These are phyloP conservation scores for Bettongia penicillata DNA, from an alignment of 2,113 vertebrate genomes.

Conservation along the genomic window DNA sequence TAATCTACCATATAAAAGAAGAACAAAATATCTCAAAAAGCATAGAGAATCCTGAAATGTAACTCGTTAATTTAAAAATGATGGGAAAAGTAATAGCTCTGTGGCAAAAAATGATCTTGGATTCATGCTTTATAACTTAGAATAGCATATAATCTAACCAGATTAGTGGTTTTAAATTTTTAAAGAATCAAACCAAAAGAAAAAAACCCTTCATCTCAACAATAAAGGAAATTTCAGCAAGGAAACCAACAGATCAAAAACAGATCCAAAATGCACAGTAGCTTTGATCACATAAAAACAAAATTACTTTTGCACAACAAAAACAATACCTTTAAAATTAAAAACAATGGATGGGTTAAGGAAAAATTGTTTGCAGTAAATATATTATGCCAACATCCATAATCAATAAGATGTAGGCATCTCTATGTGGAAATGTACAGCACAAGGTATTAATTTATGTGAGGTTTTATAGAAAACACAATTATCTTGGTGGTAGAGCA, in stretches of 20 bases:
- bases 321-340: not conserved
- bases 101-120: not conserved
- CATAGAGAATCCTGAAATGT: not conserved
- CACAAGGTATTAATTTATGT: not conserved
- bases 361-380: not conserved
- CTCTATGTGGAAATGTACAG: not conserved
- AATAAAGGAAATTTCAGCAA: not conserved
- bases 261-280: not conserved
- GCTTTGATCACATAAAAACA: not conserved
- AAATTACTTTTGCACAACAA: not conserved
- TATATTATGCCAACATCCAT: not conserved
- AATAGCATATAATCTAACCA: not conserved
- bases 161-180: not conserved
- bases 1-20: not conserved
- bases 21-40: not conserved
- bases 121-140: not conserved
- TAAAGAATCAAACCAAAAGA: not conserved
- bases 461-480: not conserved
- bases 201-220: not conserved
- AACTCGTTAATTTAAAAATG: not conserved
- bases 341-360: not conserved
- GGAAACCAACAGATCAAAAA: not conserved
- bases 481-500: not conserved
- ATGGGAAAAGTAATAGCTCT: not conserved
- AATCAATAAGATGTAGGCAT: not conserved